Percentiles rank a stretch among this genome's conserved stretches.
These are phyloP conservation scores for Nyctalus aviator DNA, from an alignment of 2,797 vertebrate species.

Conservation along the genomic window DNA sequence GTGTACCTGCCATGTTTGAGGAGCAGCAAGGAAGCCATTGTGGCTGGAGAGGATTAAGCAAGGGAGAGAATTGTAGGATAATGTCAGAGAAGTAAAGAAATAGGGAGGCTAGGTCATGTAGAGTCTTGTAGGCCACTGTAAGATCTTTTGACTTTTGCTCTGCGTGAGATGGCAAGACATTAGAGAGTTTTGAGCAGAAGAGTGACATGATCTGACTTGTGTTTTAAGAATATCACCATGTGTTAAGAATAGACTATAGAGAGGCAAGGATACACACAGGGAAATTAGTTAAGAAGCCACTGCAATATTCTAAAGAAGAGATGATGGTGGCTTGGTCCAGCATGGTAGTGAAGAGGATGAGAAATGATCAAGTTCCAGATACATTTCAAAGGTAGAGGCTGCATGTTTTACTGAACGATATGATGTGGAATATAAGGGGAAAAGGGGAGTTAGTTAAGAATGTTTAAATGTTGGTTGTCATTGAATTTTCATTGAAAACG, in stretches of 20 bases:
- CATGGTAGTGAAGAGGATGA: not conserved
- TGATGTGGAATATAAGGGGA: not conserved
- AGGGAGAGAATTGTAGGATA: constrained; percentile 16
- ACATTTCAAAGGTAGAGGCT: constrained; percentile 30
- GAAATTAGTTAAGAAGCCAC: constrained; percentile 34
- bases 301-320: not conserved
- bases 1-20: not conserved
- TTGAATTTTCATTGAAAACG: not conserved
- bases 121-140: constrained; percentile 16
- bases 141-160: constrained; percentile 49
- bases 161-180: constrained; percentile 45
- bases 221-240: not conserved
- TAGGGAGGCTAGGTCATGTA: not conserved
- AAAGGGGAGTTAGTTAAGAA: not conserved
- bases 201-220: constrained; percentile 49
- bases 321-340: not conserved
- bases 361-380: not conserved
- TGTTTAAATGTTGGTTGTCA: not conserved
- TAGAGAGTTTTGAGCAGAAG: constrained; percentile 9
- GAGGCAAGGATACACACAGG: not conserved
- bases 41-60: not conserved
- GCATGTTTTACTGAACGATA: constrained; percentile 21
- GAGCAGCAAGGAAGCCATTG: not conserved
- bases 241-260: constrained; percentile 21
- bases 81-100: constrained; percentile 16